These are phyloP conservation scores for Scolanthus callimorphus DNA, from an alignment of 92 coral and sea anemone species.

Conservation along the genomic window DNA sequence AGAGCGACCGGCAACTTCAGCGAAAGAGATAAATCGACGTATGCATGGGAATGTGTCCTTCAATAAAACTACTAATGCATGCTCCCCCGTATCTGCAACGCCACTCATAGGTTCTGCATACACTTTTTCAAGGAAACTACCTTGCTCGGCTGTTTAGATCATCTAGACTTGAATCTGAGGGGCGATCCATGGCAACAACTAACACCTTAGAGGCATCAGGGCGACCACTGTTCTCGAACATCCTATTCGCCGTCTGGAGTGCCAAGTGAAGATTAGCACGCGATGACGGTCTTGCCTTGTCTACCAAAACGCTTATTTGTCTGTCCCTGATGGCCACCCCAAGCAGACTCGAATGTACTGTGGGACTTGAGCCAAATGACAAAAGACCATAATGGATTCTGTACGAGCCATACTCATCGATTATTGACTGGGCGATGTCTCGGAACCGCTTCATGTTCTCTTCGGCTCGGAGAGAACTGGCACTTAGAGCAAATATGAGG, in stretches of 20 bases:
- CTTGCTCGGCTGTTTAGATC: slow-evolving; percentile 15
- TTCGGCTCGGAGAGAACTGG: slow-evolving; percentile 47
- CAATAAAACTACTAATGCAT: no score
- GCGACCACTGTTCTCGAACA: slow-evolving; percentile 22
- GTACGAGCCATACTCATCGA: slow-evolving; percentile 45
- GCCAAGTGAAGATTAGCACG: slow-evolving; percentile 40
- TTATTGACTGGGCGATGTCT: slow-evolving; percentile 40
- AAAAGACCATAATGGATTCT: slow-evolving; percentile 40
- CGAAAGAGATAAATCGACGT: no score
- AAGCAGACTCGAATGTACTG: background rate
- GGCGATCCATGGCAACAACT: slow-evolving; percentile 9
- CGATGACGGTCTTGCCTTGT: slow-evolving; percentile 8
- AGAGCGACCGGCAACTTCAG: no score
- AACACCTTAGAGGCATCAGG: slow-evolving; percentile 39
- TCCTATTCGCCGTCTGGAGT: slow-evolving; percentile 10
- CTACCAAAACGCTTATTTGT: slow-evolving; percentile 18
- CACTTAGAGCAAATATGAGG: slow-evolving; percentile 65
- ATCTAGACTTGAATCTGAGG: slow-evolving; percentile 7
- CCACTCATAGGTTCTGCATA: no score
- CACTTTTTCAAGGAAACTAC: no score
- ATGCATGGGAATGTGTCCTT: no score
- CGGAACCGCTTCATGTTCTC: slow-evolving; percentile 46
- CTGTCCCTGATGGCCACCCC: background rate
- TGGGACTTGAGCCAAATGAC: slow-evolving; percentile 35
- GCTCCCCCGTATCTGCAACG: no score